Evolutionary conservation across 1,140 invertebrate species (phyloP).

Genomic region (Drosophila equinoxialis): DNA sequence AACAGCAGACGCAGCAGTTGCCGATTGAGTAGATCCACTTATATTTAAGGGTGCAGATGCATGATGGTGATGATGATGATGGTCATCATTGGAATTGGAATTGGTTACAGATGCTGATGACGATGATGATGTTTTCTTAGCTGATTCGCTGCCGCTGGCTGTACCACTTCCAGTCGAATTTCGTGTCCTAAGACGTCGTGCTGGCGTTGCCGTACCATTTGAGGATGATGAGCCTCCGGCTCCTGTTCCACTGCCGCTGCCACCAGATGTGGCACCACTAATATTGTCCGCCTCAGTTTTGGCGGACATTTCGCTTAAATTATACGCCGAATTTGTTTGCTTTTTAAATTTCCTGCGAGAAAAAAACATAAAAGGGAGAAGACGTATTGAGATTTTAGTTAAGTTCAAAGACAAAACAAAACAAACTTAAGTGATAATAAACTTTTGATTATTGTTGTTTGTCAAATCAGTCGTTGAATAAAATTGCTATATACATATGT

Average conservation of each 20-base stretch:
- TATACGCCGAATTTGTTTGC: constrained; percentile 38
- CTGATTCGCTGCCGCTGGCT: constrained; percentile 72
- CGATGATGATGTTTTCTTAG: constrained; percentile 50
- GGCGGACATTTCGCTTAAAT: constrained; percentile 62
- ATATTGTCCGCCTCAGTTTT: constrained; percentile 66
- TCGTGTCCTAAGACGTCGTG: constrained; percentile 75
- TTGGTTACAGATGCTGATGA: background rate
- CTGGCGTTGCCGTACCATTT: constrained; percentile 67
- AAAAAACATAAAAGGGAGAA: background rate
- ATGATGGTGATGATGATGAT: constrained; percentile 7
- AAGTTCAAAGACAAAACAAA: background rate
- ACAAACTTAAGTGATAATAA: background rate
- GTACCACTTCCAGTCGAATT: constrained; percentile 69
- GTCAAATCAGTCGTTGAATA: too few relatives aligned
- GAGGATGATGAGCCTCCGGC: constrained; percentile 25
- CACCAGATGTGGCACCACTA: constrained; percentile 44
- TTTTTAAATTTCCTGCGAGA: constrained; percentile 10
- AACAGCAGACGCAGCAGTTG: constrained; percentile 10
- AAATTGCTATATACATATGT: too few relatives aligned
- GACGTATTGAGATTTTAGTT: background rate
- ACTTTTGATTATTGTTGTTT: too few relatives aligned
- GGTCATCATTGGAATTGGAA: constrained; percentile 30
- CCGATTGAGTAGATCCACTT: constrained; percentile 8
- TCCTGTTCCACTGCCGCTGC: constrained; percentile 22
- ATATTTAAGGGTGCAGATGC: background rate